Percentiles rank a stretch among this genome's conserved stretches.
Conservation (phyloP, 2,888 invertebrate genomes). For the Brachypalpus laphriformis region DNA sequence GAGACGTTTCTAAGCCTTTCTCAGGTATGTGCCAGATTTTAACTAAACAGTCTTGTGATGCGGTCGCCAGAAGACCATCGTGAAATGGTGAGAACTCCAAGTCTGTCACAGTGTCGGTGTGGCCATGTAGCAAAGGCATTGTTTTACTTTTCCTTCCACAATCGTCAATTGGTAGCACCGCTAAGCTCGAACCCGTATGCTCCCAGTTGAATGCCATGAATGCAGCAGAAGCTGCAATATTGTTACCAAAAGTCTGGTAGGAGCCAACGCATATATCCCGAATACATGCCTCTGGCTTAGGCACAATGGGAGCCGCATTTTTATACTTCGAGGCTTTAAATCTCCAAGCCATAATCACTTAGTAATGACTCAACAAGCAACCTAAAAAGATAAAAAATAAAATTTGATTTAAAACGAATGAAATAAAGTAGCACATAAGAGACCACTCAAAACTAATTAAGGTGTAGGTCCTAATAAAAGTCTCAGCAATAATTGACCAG, state of each 20-base stretch:
- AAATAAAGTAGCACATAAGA: too few relatives aligned
- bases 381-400: constrained; percentile 16
- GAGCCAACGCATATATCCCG: constrained; percentile 96
- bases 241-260: constrained; percentile 97
- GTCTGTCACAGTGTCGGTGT: constrained; percentile 96
- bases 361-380: constrained; percentile 15
- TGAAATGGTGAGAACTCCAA: constrained; percentile 98
- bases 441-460: too few relatives aligned
- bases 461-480: too few relatives aligned
- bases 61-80: constrained; percentile 95
- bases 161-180: constrained; percentile 93
- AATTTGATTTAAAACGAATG: not conserved
- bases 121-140: constrained; percentile 93
- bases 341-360: constrained; percentile 91
- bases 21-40: constrained; percentile 96
- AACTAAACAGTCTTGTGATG: constrained; percentile 93
- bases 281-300: constrained; percentile 94
- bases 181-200: constrained; percentile 95
- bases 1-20: constrained; percentile 89
- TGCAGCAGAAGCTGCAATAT: constrained; percentile 95
- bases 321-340: constrained; percentile 99
- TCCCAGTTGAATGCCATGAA: constrained; percentile 98
- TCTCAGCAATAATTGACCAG: too few relatives aligned
- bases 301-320: constrained; percentile 97
- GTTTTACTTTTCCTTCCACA: constrained; percentile 94